Evolutionary conservation across 2,113 vertebrate species (phyloP).

Genomic region (Microcebus ravelobensis): DNA sequence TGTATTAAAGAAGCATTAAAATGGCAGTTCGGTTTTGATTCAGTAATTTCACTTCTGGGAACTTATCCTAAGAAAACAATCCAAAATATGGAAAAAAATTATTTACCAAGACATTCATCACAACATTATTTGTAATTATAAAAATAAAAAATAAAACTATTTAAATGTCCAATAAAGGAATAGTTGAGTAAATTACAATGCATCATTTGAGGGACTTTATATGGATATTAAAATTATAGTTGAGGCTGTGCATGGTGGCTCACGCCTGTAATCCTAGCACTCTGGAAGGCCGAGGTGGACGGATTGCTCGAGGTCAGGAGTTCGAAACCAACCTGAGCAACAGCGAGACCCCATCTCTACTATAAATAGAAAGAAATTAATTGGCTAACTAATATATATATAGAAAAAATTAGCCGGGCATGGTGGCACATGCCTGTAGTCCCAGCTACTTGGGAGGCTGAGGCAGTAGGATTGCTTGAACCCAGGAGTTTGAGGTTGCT

Average conservation of each 20-base stretch:
- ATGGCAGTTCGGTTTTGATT: conserved; percentile 35
- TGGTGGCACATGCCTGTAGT: too few relatives aligned
- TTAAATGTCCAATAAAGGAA: conserved; percentile 22
- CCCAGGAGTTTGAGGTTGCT: too few relatives aligned
- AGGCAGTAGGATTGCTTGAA: too few relatives aligned
- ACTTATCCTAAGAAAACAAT: conserved; percentile 18
- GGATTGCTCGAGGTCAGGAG: too few relatives aligned
- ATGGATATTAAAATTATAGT: conserved; percentile 26
- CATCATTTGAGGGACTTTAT: conserved; percentile 32
- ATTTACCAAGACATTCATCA: conserved; percentile 55
- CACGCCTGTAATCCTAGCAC: too few relatives aligned
- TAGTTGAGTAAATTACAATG: conserved; percentile 36
- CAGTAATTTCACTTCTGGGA: conserved; percentile 48
- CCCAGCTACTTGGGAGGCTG: too few relatives aligned
- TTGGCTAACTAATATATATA: too few relatives aligned
- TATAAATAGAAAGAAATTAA: too few relatives aligned
- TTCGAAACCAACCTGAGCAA: too few relatives aligned
- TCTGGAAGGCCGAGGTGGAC: too few relatives aligned
- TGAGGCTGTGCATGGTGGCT: not conserved
- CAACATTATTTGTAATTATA: conserved; percentile 14
- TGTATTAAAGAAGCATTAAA: not conserved
- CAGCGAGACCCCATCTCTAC: too few relatives aligned
- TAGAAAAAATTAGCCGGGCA: too few relatives aligned
- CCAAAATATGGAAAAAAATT: conserved; percentile 16
- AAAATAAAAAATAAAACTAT: conserved; percentile 51